Evolutionary conservation across 2,113 vertebrate species (phyloP).

Genomic region (Camelus dromedarius): DNA sequence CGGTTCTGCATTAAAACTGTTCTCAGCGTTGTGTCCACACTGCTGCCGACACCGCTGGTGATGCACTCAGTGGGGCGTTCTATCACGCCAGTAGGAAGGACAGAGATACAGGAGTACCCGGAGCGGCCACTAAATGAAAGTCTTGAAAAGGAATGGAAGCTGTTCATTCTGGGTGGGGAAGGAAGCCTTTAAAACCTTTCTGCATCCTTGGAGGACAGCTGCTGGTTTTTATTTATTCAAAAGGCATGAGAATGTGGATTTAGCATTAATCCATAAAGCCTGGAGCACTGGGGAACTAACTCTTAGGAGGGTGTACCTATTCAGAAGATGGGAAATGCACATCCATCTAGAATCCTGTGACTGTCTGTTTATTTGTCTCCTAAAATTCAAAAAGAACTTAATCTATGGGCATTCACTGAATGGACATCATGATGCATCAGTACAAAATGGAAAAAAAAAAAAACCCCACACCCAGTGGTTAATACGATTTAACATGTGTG

Average conservation of each 20-base stretch:
- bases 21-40: fast-evolving
- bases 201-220: background rate
- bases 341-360: background rate
- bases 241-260: background rate
- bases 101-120: background rate
- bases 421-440: background rate
- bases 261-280: background rate
- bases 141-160: background rate
- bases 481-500: background rate
- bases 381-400: background rate
- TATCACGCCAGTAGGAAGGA: fast-evolving
- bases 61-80: fast-evolving
- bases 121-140: background rate
- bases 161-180: background rate
- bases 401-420: background rate
- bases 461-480: too few relatives aligned
- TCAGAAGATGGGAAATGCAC: background rate
- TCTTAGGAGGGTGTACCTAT: background rate
- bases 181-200: background rate
- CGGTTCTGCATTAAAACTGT: too few relatives aligned
- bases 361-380: too few relatives aligned
- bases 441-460: background rate
- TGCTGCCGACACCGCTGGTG: fast-evolving
- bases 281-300: background rate
- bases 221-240: background rate